Percentiles rank a stretch among this genome's conserved stretches.
Evolutionary conservation across 2,888 invertebrate genomes (phyloP).

Genomic region (Aphodius granarius): DNA sequence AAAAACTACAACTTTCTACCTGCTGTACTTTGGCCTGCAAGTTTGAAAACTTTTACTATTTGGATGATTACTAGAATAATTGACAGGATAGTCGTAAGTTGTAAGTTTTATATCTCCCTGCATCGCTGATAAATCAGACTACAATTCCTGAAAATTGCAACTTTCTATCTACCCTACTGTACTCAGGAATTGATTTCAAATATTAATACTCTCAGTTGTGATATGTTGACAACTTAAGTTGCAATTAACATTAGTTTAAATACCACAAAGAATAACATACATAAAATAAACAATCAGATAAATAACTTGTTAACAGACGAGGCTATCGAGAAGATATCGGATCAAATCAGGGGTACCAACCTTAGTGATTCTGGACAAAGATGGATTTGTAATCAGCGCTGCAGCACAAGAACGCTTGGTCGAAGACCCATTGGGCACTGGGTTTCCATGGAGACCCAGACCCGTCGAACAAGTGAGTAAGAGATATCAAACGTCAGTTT

Average conservation of each 20-base stretch:
- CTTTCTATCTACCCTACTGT: no score
- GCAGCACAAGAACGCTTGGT: constrained; percentile 66
- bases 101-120: no score
- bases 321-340: constrained; percentile 74
- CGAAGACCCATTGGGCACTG: constrained; percentile 65
- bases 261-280: background rate
- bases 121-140: no score
- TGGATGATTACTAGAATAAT: no score
- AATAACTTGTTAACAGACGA: constrained; percentile 60
- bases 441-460: constrained; percentile 81
- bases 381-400: constrained; percentile 66
- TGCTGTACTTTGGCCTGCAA: no score
- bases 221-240: no score
- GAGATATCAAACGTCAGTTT: background rate
- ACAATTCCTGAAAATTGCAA: no score
- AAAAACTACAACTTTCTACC: no score
- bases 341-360: constrained; percentile 78
- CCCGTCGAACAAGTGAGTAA: constrained; percentile 60
- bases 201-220: no score
- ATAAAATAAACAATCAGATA: background rate
- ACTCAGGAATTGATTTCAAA: no score
- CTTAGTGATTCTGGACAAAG: constrained; percentile 68
- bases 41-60: no score
- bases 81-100: no score
- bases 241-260: background rate